A percentile compares a stretch with the other conserved stretches of the same genome.
Conservation (phyloP, 35 echinoderm and acorn worm genomes). For the Heliocidaris tuberculata region DNA sequence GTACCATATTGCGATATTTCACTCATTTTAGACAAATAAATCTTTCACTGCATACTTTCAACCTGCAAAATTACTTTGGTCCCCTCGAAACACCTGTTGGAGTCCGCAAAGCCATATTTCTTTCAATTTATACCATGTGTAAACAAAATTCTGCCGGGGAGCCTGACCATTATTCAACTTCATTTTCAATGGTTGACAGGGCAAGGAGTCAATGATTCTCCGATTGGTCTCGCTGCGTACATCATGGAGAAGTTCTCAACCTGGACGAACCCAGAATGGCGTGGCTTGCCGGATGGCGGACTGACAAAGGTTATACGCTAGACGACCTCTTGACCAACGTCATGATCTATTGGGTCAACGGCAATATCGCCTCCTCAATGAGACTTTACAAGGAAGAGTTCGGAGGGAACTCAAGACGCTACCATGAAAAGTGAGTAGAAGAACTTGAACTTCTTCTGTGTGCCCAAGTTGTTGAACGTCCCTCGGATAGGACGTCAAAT, state of each 20-base stretch:
- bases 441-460: neutral
- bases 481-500: neutral
- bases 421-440: neutral
- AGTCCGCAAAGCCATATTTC: neutral
- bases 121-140: neutral
- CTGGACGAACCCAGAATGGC: slow-evolving; percentile 61
- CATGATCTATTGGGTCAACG: slow-evolving; percentile 92
- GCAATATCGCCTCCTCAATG: slow-evolving; percentile 74
- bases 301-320: slow-evolving; percentile 55
- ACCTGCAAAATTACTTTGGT: neutral
- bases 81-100: neutral
- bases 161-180: neutral
- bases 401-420: slow-evolving; percentile 7
- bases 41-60: too few relatives aligned
- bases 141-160: neutral
- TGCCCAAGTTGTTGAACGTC: neutral
- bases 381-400: slow-evolving; percentile 78
- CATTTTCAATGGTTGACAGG: slow-evolving; percentile 34
- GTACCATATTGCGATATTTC: too few relatives aligned
- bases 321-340: slow-evolving; percentile 90
- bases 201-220: slow-evolving; percentile 68
- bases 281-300: slow-evolving; percentile 63
- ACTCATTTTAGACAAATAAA: too few relatives aligned
- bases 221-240: slow-evolving; percentile 77
- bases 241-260: slow-evolving; percentile 79